phyloP scores from a whole-genome alignment of 1,140 invertebrate genomes.

The Mizuhopecten yessoensis region DNA sequence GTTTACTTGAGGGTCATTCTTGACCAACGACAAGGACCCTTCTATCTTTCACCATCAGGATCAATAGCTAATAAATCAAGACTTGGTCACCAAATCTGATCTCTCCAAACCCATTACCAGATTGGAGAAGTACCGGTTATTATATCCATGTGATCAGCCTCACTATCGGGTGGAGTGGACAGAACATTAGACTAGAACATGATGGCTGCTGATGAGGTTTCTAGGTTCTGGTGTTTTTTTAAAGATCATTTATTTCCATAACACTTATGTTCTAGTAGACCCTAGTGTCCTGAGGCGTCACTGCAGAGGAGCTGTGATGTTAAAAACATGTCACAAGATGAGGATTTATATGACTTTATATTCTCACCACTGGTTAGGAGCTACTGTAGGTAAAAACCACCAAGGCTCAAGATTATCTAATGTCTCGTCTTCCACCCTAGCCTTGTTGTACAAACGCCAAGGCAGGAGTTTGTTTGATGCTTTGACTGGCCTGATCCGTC shows the following conservation, averaged over 20 bases:
- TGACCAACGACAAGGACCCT: slow-evolving; percentile 21
- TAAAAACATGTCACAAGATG: too few relatives aligned
- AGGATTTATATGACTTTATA: too few relatives aligned
- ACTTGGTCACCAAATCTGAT: not conserved
- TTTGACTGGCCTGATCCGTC: too few relatives aligned
- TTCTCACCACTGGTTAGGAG: too few relatives aligned
- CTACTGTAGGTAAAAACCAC: too few relatives aligned
- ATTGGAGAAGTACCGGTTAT: not conserved
- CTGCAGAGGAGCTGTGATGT: too few relatives aligned
- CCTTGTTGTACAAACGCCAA: too few relatives aligned
- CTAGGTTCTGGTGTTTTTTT: not conserved
- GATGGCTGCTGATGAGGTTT: not conserved
- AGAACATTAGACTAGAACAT: not conserved
- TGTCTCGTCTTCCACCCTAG: too few relatives aligned
- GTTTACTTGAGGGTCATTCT: not conserved
- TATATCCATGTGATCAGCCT: not conserved
- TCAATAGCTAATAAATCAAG: not conserved
- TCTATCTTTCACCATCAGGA: not conserved
- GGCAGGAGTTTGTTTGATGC: too few relatives aligned
- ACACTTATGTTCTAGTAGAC: not conserved
- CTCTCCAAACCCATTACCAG: slow-evolving; percentile 3
- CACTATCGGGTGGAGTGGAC: not conserved
- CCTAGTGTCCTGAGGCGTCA: too few relatives aligned
- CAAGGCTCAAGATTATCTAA: too few relatives aligned
- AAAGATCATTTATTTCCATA: not conserved